Percentiles rank a stretch among this genome's conserved stretches.
These are phyloP conservation scores for Pseudomugil tenellus DNA, from an alignment of 2,797 vertebrate species.

Conservation along the genomic window DNA sequence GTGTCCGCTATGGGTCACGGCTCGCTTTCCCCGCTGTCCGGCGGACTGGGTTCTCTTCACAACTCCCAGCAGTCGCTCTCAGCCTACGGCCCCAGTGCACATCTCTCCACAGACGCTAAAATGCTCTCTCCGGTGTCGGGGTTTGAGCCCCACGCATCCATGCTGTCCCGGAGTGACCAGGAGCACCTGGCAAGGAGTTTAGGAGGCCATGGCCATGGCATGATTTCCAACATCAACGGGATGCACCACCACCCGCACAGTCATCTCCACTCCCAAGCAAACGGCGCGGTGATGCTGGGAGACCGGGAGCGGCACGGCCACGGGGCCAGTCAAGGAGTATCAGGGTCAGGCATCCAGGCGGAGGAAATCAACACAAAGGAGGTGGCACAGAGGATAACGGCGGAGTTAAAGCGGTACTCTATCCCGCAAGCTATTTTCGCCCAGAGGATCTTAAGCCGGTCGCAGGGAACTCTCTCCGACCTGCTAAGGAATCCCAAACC, in stretches of 20 bases:
- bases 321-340: slow-evolving; percentile 78
- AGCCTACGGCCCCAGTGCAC: slow-evolving; percentile 88
- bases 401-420: slow-evolving; percentile 96
- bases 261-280: slow-evolving; percentile 86
- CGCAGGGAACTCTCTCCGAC: slow-evolving; percentile 96
- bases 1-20: slow-evolving; percentile 92
- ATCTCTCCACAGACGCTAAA: slow-evolving; percentile 89
- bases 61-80: slow-evolving; percentile 90
- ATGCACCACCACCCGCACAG: slow-evolving; percentile 90
- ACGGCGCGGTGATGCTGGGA: slow-evolving; percentile 85
- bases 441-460: slow-evolving; percentile 96
- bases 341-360: slow-evolving; percentile 86
- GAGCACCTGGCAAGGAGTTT: slow-evolving; percentile 91
- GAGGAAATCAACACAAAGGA: slow-evolving; percentile 99
- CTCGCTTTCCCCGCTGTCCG: slow-evolving; percentile 91
- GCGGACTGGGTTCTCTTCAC: slow-evolving; percentile 91
- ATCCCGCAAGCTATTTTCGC: slow-evolving; percentile 99
- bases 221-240: slow-evolving; percentile 90
- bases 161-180: slow-evolving; percentile 91
- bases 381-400: slow-evolving; percentile 96
- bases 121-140: slow-evolving; percentile 90
- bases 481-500: slow-evolving; percentile 97
- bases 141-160: slow-evolving; percentile 94
- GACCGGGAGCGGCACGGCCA: slow-evolving; percentile 88
- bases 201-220: slow-evolving; percentile 87